Conservation (phyloP, 2,797 vertebrate genomes). For the Sebastes minor region DNA sequence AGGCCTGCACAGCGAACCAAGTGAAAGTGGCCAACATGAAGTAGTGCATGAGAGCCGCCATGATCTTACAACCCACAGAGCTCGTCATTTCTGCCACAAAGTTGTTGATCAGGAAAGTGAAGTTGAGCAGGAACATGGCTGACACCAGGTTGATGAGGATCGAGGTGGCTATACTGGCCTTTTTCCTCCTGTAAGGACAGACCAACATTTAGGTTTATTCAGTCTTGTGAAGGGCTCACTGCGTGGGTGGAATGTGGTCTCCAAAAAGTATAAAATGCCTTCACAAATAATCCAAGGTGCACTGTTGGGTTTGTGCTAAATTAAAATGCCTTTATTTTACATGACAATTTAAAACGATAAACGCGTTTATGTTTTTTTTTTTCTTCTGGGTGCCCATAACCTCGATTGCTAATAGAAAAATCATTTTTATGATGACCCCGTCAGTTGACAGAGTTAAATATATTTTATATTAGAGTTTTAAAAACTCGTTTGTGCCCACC, state of each 20-base stretch:
- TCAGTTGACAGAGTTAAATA: neutral
- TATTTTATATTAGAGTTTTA: too few species aligned
- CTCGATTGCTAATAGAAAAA: too few species aligned
- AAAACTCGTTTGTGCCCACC: too few species aligned
- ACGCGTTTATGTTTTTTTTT: too few species aligned
- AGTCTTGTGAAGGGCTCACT: too few species aligned
- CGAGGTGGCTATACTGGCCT: conserved; percentile 26
- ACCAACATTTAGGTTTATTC: neutral
- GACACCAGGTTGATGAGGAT: conserved; percentile 75
- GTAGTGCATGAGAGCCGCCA: conserved; percentile 78
- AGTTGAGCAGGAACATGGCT: conserved; percentile 73
- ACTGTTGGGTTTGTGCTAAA: too few species aligned
- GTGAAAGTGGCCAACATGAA: conserved; percentile 75
- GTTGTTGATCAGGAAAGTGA: conserved; percentile 75
- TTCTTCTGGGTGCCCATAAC: too few species aligned
- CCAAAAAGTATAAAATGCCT: too few species aligned
- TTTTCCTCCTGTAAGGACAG: conserved; percentile 49
- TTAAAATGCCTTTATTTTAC: too few species aligned
- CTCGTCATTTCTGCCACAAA: conserved; percentile 38
- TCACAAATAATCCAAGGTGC: too few species aligned
- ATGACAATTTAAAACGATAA: too few species aligned
- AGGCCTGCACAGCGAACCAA: conserved; percentile 77
- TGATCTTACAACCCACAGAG: conserved; percentile 45
- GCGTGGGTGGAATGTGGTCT: too few species aligned
- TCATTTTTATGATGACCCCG: neutral